Base-by-base conservation (phyloP, 2,888 invertebrate genomes). In the Morpho deidamia region DNA sequence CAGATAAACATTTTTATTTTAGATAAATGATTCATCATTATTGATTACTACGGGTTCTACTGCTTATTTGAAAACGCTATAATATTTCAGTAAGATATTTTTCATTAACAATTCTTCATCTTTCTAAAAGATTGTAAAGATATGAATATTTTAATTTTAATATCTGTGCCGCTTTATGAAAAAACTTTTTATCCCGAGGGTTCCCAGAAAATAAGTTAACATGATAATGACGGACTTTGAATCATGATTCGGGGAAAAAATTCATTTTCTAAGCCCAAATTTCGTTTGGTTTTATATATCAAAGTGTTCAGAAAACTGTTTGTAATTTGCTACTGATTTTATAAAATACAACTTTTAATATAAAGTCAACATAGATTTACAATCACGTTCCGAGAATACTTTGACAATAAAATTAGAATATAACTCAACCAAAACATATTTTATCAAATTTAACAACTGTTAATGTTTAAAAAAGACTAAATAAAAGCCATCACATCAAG, bases 141-240 rank as follows among this genome's bases (percentile, higher is more conserved):
- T 10, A 35, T 10, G 33, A 48, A 44, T 53, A 53, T 48, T 23
- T 42, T 9, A 53, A 48, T 40, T 43, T 33, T 44, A 48, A 48
- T 53, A 48, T 53, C 43, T 43, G 42, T 48, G 48, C 44, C 40
- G 48, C 44, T 53, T 53, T 35, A 48, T 53, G 44, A 34, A 44
- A 44, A 44, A 53, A 53, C 34, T 48, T 53, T 38, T 48, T 12
- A 41, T 34, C 33, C 41, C 41, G 23, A 23, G 23, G 23, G 23
- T 23, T 23, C 23, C 23, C 23, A 23, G 4, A 23, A 23, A 23
- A 23, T 23, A 23, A 40, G 35, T 42, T 49, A 37, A 49, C 42
- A 49, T 49, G 42, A 49, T 49, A 41, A 49, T 49, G 42, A 41
- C 48, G 33, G 33, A 40, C 33, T 46, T 39, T 48, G 40, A 49